Base-by-base conservation (phyloP, 1,140 invertebrate genomes). In the Myzus persicae region DNA sequence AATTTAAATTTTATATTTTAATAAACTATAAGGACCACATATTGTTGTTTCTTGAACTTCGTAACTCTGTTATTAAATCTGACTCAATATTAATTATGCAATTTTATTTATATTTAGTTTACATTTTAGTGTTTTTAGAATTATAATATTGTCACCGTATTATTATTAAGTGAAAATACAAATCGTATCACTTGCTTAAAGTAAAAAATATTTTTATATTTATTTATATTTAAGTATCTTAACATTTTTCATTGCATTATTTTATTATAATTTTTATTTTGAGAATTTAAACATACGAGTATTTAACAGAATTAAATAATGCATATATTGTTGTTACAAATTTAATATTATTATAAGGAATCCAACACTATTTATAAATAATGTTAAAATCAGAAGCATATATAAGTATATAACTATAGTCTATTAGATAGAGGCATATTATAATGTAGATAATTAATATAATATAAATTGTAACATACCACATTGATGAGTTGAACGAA, bases 401-500 rank as follows among this genome's bases (percentile, higher is more conserved):
- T 59, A 31, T n/a, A n/a, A n/a, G n/a, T n/a, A 76, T 76, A 76
- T 6, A 67, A 14, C 59, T n/a, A n/a, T n/a, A n/a, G n/a, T n/a
- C n/a, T n/a, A 67, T 67, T 14, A 67, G 31, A 11, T 67, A 67
- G 26, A 26, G 11, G 14, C 20, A 48, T 48, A 46, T 22, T 51
- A 24, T 51, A 76, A n/a, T n/a, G n/a, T 20, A 14, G 0, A 76
- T 6, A 31, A 18, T 76, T 76, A 46, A 46, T 22, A 46, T 11
- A 46, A 40, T 26, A 36, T 38, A 89, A 14, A 31, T 14, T 59
- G 7, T 90, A 22, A 90, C 89, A 42, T 94, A 99, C 99, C 96
- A 99, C 98, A 95, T 99, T 99, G 95, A 99, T 99, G 94, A 99
- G 97, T 96, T 99, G 99, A 94, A 99, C 99, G 95, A 99, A 98